Base-by-base conservation (phyloP, 2,888 invertebrate genomes). In the Netelia virgata region DNA sequence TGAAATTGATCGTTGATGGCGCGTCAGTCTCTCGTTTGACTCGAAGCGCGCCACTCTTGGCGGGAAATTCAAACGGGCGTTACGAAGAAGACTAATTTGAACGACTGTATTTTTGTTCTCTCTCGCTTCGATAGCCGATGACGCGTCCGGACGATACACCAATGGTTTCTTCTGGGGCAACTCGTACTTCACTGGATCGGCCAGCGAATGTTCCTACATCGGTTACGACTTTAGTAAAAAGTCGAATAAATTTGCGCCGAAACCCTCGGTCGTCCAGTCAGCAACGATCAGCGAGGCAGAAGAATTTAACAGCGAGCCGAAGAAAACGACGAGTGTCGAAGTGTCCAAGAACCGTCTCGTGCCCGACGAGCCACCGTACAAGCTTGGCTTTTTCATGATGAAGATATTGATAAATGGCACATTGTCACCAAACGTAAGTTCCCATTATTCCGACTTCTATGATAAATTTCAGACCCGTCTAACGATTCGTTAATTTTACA, bases 161-260 rank as follows among this genome's bases (percentile, higher is more conserved):
- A 92, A 92, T 81, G 92, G 94, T 14, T 94, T 92, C 87, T 92
- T 92, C 84, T 94, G 94, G 93, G 94, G 94, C 18, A 94, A 94
- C 85, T 90, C 91, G 8, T 94, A 92, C 82, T 94, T 93, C 88
- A 89, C 89, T 5, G 94, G 94, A 43, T 94, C 94, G 5, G 92
- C 93, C 1, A 91, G 91, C 14, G 93, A 93, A 72, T 94, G 94
- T 73, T 86, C 89, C 16, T 92, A 91, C 81, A 92, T 94, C 61
- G 92, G 92, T 23, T 82, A 86, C 53, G 88, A 89, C 77, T 84
- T 84, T 63, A 85, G 86, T 9, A 87, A 88, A 70, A 87, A 82
- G 23, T 86, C 82, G 47, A 59, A 75, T 1, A 88, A 88, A 43
- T 74, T 74, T 69, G 59, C 70, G 0, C 14, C 77, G 0, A 82